Percentiles rank a stretch among this genome's conserved stretches.
Evolutionary conservation across 2,888 invertebrate species (phyloP).

Genomic region (Apamea epomidion): DNA sequence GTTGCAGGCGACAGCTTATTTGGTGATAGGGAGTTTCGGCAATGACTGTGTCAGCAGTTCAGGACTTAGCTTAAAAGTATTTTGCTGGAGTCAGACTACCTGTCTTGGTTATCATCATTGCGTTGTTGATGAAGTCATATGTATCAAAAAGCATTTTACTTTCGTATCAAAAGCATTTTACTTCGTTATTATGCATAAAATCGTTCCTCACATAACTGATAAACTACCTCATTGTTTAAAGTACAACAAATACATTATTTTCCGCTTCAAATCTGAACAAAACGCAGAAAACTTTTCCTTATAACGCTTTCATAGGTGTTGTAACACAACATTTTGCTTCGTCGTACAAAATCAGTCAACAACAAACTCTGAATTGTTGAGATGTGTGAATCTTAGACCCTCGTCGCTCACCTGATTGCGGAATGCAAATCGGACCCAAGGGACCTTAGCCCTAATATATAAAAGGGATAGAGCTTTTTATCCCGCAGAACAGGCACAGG

Average conservation of each 20-base stretch:
- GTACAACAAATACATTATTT: conserved; percentile 39
- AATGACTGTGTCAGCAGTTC: conserved; percentile 11
- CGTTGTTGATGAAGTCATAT: not conserved
- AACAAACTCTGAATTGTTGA: conserved; percentile 78
- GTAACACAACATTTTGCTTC: conserved; percentile 69
- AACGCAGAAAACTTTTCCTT: conserved; percentile 56
- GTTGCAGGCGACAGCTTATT: conserved; percentile 40
- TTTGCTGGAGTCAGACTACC: not conserved
- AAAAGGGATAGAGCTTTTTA: conserved; percentile 76
- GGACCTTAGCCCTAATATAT: conserved; percentile 75
- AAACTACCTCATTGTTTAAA: conserved; percentile 20
- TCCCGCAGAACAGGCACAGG: conserved; percentile 66
- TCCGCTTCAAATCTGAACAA: conserved; percentile 44
- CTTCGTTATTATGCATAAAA: not conserved
- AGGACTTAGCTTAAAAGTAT: not conserved
- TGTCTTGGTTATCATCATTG: not conserved
- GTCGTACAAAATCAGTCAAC: conserved; percentile 75
- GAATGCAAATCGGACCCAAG: conserved; percentile 78
- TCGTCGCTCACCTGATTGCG: conserved; percentile 83
- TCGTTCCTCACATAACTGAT: not conserved
- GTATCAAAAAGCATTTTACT: not conserved
- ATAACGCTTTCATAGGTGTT: conserved; percentile 61
- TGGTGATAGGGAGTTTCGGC: conserved; percentile 19
- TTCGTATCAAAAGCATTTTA: not conserved
- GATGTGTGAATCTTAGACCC: conserved; percentile 79